These are phyloP conservation scores for Rhincodon typus DNA, from an alignment of 2,797 vertebrate species.

Conservation along the genomic window DNA sequence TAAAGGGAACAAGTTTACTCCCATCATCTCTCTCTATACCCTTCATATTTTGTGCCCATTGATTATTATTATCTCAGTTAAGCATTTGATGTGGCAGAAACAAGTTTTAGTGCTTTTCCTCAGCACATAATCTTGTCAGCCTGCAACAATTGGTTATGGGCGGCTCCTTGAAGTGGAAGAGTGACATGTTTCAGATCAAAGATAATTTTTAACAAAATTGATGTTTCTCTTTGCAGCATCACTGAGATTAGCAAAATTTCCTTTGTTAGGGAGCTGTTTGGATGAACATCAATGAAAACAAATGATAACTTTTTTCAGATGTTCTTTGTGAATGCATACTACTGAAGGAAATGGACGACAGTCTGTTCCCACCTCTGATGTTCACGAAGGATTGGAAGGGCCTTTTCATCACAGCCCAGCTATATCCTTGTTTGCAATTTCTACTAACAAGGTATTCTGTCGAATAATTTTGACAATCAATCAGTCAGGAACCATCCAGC, in stretches of 20 bases:
- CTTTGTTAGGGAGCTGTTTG: neutral
- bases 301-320: too few species aligned
- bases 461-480: neutral
- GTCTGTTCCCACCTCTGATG: neutral
- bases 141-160: neutral
- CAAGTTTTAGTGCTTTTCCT: neutral
- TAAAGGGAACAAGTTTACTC: too few species aligned
- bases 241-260: neutral
- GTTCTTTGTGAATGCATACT: neutral
- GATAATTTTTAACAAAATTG: neutral
- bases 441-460: neutral
- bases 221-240: neutral
- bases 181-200: neutral
- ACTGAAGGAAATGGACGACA: neutral
- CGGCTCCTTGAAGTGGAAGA: neutral
- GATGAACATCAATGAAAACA: neutral
- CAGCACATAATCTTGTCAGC: neutral
- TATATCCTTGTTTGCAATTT: neutral
- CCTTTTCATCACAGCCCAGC: neutral
- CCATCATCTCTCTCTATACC: too few species aligned
- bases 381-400: neutral
- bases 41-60: too few species aligned
- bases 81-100: neutral
- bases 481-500: neutral
- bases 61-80: too few species aligned